These are phyloP conservation scores for Plectrocnemia conspersa DNA, from an alignment of 1,140 invertebrate genomes.

Conservation along the genomic window DNA sequence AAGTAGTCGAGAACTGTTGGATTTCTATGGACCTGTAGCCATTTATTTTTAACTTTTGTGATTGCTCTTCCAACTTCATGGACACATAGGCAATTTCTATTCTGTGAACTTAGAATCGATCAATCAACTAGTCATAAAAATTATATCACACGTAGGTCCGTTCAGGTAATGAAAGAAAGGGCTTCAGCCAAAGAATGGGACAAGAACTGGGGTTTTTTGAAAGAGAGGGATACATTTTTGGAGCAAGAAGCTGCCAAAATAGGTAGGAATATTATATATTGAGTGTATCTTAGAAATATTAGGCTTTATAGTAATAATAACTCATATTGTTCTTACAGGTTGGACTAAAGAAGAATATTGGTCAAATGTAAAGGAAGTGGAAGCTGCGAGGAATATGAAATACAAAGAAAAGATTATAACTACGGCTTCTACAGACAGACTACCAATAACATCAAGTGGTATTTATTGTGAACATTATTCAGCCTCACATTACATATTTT, in stretches of 20 bases:
- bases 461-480: constrained; percentile 6
- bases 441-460: constrained; percentile 19
- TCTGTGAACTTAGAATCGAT: too few relatives aligned
- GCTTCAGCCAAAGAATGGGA: constrained; percentile 27
- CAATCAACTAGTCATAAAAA: too few relatives aligned
- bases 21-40: too few relatives aligned
- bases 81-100: too few relatives aligned
- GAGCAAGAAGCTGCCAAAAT: constrained; percentile 25
- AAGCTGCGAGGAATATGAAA: constrained; percentile 1
- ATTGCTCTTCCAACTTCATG: too few relatives aligned
- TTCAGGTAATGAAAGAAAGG: constrained; percentile 29
- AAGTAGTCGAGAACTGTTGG: too few relatives aligned
- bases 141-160: too few relatives aligned
- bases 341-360: constrained; percentile 28
- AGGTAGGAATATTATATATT: constrained; percentile 13
- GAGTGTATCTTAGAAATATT: not conserved
- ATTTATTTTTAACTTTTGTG: too few relatives aligned
- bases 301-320: not conserved
- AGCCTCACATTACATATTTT: too few relatives aligned
- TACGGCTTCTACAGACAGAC: not conserved
- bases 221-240: constrained; percentile 12
- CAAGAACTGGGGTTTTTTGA: constrained; percentile 26
- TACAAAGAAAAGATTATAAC: not conserved
- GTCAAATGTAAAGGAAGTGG: constrained; percentile 10
- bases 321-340: constrained; percentile 11